Percentiles rank a stretch among this genome's conserved stretches.
phyloP scores from a whole-genome alignment of 2,113 vertebrate genomes.

The Pelecanus crispus region DNA sequence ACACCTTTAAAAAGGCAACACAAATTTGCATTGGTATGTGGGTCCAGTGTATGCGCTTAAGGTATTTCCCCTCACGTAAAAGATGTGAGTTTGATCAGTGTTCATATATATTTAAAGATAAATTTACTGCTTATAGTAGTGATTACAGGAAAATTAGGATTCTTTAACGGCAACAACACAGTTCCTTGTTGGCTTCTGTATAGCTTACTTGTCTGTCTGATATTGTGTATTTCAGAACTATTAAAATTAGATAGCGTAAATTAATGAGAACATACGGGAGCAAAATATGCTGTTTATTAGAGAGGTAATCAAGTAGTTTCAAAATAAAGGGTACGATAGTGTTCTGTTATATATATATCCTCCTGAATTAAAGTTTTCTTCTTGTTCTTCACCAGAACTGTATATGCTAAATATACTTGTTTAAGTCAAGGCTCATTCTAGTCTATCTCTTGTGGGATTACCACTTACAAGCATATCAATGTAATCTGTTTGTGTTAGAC shows the following conservation, averaged over 20 bases:
- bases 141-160: neutral
- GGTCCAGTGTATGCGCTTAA: neutral
- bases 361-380: neutral
- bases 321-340: neutral
- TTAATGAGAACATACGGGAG: neutral
- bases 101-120: neutral
- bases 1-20: slow-evolving; percentile 6
- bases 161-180: neutral
- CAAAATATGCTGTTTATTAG: neutral
- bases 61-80: neutral
- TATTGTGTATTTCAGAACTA: neutral
- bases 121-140: neutral
- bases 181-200: neutral
- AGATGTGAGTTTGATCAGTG: fast-evolving
- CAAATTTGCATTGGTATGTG: neutral
- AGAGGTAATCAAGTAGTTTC: neutral
- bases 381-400: neutral
- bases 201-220: neutral
- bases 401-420: neutral
- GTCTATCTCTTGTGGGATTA: neutral
- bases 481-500: neutral
- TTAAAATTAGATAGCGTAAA: neutral
- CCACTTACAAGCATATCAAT: neutral
- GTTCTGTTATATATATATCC: neutral
- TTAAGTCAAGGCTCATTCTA: neutral